Evolutionary conservation across 2,113 vertebrate genomes (phyloP), one percentile per base, ranked within the genome.

Genomic region (Colaptes auratus): DNA sequence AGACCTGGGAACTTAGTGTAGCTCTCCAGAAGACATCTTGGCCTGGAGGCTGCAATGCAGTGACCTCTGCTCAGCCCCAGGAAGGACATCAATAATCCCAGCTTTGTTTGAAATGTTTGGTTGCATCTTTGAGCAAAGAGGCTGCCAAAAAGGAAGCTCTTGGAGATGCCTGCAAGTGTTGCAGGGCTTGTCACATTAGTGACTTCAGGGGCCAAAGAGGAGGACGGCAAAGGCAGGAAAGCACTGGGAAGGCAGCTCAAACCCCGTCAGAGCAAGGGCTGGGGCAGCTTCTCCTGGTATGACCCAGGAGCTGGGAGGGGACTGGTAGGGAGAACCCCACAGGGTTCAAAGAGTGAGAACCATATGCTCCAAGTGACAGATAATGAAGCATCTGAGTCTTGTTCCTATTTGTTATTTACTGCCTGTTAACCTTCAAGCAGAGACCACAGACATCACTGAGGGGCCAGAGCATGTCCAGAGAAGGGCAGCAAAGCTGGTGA

Each of bases 161-260:
- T 44, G 1, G 1, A 8, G 48, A 18, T 2, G 56, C 52, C 42
- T 46, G 18, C 35, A 31, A 71, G 55, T 0, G 6, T 20, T 9
- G 7, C 2, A 15, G 59, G 48, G 31, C 11, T 2, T 1, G 21
- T 64, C 59, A 28, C 1, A 0, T 36, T 30, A 6, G 19, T 2
- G 7, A n/a, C 3, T 4, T 11, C 7, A 4, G 44, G 64, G 79
- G 59, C 76, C 1, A 2, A 9, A 63, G 59, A 25, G 6, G 0
- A 1, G 25, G 42, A 10, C 5, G 33, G 27, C 3, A 6, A 2
- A 56, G 65, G 72, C 19, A n/a, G 83, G 82, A 63, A 44, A 2
- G 12, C 1, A 7, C 16, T 3, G 78, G 73, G 77, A 50, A 11
- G 27, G 50, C 0, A 6, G 10, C 25, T 36, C 8, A 10, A 15